Percentiles rank a stretch among this genome's conserved stretches.
These are phyloP conservation scores for Lophotis ruficrista DNA, from an alignment of 2,113 vertebrate species.

Conservation along the genomic window DNA sequence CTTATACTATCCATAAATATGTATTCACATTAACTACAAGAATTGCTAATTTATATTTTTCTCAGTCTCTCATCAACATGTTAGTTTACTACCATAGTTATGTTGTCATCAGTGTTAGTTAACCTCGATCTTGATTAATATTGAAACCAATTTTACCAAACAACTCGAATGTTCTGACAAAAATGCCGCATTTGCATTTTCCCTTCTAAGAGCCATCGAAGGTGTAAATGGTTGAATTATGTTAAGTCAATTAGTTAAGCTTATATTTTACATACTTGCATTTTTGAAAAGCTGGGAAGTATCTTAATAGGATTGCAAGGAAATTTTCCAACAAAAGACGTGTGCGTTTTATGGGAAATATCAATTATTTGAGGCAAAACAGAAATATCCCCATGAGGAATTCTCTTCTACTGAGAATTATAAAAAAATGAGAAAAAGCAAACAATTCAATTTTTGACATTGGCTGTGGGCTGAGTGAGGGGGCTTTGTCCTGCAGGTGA, in stretches of 20 bases:
- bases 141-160: not conserved
- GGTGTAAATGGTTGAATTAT: not conserved
- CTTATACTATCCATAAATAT: not conserved
- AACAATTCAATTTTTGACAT: not conserved
- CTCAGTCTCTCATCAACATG: not conserved
- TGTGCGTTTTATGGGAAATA: not conserved
- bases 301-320: not conserved
- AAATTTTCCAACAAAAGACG: not conserved
- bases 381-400: not conserved
- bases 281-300: not conserved
- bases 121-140: not conserved
- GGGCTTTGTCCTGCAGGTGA: not conserved
- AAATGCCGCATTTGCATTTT: not conserved
- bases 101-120: not conserved
- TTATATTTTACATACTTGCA: not conserved
- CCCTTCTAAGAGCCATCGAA: not conserved
- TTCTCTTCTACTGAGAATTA: not conserved
- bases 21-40: not conserved
- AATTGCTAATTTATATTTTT: not conserved
- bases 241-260: not conserved
- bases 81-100: not conserved
- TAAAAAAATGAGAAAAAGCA: not conserved
- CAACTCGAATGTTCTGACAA: not conserved
- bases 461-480: not conserved
- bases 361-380: not conserved